Evolutionary conservation across 1,140 invertebrate species (phyloP).

Genomic region (Apolygus lucorum): DNA sequence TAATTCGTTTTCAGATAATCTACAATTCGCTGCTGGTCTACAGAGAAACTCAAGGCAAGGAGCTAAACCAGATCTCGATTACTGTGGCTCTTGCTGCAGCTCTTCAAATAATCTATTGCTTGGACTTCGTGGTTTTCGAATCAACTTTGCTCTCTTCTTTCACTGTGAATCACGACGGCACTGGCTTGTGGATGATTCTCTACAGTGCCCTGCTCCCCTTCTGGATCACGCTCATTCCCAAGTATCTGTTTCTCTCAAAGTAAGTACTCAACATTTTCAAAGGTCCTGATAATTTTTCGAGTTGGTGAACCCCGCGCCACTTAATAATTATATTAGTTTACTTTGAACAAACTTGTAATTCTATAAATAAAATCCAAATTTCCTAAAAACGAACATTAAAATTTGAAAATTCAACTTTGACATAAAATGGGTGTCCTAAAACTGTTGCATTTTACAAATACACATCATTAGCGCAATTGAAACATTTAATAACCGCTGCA

Average conservation of each 20-base stretch:
- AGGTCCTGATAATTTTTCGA: too few species aligned
- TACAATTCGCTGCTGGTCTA: not conserved
- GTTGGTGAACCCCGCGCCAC: too few species aligned
- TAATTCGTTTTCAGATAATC: slow-evolving; percentile 10
- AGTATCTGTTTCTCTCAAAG: not conserved
- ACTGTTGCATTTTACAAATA: too few species aligned
- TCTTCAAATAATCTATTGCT: not conserved
- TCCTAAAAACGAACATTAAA: too few species aligned
- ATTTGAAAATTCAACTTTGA: too few species aligned
- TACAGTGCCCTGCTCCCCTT: not conserved
- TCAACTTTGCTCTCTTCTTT: not conserved
- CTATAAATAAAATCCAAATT: too few species aligned
- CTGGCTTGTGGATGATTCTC: not conserved
- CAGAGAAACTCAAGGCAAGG: slow-evolving; percentile 3
- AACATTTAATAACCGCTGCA: too few species aligned
- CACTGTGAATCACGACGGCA: not conserved
- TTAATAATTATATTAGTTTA: too few species aligned
- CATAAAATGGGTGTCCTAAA: too few species aligned
- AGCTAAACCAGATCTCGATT: not conserved
- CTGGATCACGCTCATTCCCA: slow-evolving; percentile 1
- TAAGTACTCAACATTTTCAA: slow-evolving; percentile 1
- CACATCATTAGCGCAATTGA: too few species aligned
- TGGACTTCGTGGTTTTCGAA: slow-evolving; percentile 2
- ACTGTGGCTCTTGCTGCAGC: not conserved
- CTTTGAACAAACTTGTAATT: too few species aligned